Percentiles rank a stretch among this genome's conserved stretches.
phyloP scores from a whole-genome alignment of 1,140 invertebrate genomes.

The Caenorhabditis tropicalis region DNA sequence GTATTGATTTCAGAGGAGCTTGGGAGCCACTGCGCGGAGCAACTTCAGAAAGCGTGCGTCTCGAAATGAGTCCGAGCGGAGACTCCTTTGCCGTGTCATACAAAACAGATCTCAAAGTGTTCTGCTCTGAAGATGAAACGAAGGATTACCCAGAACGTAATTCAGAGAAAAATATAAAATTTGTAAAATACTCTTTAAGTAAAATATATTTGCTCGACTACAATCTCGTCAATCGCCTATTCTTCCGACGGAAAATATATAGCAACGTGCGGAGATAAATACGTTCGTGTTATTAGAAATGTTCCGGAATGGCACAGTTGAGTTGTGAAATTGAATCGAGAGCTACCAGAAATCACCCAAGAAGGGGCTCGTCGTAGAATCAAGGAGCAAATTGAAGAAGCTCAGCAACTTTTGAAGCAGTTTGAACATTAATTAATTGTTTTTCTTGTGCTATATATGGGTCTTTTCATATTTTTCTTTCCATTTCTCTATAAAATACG shows the following conservation, averaged over 20 bases:
- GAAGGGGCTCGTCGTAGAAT: conserved; percentile 19
- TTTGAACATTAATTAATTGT: neutral
- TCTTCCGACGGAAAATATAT: conserved; percentile 80
- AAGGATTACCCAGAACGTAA: conserved; percentile 41
- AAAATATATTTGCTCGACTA: conserved; percentile 75
- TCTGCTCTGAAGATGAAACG: conserved; percentile 24
- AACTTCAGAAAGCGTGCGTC: conserved; percentile 14
- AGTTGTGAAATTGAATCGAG: conserved; percentile 76
- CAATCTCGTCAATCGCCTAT: conserved; percentile 79
- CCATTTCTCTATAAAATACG: neutral
- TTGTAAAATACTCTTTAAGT: conserved; percentile 13
- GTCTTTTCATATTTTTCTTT: neutral
- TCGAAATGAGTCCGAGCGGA: conserved; percentile 54
- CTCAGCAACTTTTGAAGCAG: neutral
- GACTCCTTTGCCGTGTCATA: conserved; percentile 48
- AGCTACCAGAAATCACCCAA: neutral
- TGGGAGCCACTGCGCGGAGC: conserved; percentile 48
- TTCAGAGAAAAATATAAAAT: neutral
- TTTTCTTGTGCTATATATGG: neutral
- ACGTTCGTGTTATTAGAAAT: conserved; percentile 83
- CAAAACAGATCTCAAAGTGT: conserved; percentile 42
- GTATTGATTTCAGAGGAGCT: conserved; percentile 40
- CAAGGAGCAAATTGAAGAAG: conserved; percentile 41
- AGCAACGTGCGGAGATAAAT: conserved; percentile 80
- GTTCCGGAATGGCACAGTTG: conserved; percentile 80